Evolutionary conservation across 2,113 vertebrate genomes (phyloP).

Genomic region (Eubucco bourcierii): DNA sequence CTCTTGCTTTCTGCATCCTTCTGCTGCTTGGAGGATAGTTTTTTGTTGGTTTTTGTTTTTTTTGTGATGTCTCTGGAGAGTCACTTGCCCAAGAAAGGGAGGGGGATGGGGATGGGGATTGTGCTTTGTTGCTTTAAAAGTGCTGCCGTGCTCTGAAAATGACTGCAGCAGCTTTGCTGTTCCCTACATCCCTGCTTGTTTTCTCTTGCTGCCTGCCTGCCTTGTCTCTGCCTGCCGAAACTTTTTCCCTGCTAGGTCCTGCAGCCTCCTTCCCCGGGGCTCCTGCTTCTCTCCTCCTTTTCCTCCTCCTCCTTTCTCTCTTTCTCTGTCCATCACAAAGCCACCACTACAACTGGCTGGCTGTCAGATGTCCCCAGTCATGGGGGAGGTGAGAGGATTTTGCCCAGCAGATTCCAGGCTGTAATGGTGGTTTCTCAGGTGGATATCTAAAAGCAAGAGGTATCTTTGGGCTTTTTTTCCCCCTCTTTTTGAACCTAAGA

Average conservation of each 20-base stretch:
- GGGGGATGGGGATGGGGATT: too few species aligned
- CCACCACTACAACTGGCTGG: background rate
- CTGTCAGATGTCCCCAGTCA: background rate
- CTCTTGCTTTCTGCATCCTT: background rate
- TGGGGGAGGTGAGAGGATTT: background rate
- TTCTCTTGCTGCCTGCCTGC: background rate
- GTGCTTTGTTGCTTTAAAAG: background rate
- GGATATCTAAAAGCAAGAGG: background rate
- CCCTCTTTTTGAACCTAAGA: too few species aligned
- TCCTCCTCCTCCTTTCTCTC: background rate
- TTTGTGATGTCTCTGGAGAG: background rate
- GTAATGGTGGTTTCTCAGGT: background rate
- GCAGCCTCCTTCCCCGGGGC: background rate
- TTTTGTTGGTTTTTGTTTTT: background rate
- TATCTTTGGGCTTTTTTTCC: too few species aligned
- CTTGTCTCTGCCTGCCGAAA: background rate
- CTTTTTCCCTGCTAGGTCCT: background rate
- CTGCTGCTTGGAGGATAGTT: background rate
- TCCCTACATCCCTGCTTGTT: background rate
- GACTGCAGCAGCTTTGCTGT: background rate
- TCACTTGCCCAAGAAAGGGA: background rate
- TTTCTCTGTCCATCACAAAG: fast-evolving
- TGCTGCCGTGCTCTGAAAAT: background rate
- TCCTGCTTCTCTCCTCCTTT: background rate
- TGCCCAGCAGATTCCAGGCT: background rate